These are phyloP conservation scores for Synaphobranchus kaupii DNA, from an alignment of 2,797 vertebrate species.

Conservation along the genomic window DNA sequence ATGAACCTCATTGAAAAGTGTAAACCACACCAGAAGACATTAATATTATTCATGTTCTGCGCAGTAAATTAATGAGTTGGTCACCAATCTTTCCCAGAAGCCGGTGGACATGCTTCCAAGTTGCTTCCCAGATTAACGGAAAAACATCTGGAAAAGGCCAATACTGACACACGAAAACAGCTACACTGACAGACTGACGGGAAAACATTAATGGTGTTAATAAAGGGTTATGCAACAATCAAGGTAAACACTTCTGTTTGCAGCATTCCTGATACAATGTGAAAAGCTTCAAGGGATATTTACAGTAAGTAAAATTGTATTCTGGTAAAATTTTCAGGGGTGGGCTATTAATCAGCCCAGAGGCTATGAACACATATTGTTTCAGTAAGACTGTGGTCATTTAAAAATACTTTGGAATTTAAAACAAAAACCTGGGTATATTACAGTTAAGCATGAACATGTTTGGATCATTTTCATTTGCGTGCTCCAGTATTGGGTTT, in stretches of 20 bases:
- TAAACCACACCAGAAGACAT: background rate
- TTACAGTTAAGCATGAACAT: constrained; percentile 38
- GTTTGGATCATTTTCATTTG: constrained; percentile 12
- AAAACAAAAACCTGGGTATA: constrained; percentile 66
- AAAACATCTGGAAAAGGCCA: background rate
- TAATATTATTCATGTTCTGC: background rate
- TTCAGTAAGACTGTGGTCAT: constrained; percentile 67
- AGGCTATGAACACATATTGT: constrained; percentile 61
- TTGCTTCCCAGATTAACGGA: background rate
- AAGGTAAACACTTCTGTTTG: background rate
- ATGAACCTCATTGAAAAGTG: no score
- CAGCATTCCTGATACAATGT: background rate
- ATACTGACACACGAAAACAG: background rate
- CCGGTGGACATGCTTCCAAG: background rate
- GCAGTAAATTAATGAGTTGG: background rate
- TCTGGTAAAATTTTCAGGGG: constrained; percentile 42
- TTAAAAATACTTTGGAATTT: constrained; percentile 65
- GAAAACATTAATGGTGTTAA: background rate
- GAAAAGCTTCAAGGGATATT: background rate
- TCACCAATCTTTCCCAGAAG: background rate
- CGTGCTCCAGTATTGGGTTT: constrained; percentile 8
- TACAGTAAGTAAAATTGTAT: background rate
- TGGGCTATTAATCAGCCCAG: constrained; percentile 61
- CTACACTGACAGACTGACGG: background rate
- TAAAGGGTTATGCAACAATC: background rate